A percentile compares a stretch with the other conserved stretches of the same genome.
phyloP scores from a whole-genome alignment of 2,888 invertebrate species.

The Platerodrilus igneus region DNA sequence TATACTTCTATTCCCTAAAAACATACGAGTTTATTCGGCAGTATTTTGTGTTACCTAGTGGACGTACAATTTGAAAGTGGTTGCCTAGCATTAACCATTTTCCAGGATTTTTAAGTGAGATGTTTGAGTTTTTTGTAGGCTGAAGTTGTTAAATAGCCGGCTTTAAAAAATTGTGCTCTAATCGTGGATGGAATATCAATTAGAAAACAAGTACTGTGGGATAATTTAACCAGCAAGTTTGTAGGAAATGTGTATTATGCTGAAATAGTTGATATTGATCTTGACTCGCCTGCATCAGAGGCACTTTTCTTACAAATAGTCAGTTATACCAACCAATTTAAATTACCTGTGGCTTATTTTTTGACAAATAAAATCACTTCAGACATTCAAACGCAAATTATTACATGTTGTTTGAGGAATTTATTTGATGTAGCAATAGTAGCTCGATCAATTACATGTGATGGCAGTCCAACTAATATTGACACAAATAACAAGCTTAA shows the following conservation, averaged over 20 bases:
- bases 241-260: constrained; percentile 13
- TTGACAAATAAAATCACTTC: constrained; percentile 13
- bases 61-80: too few relatives aligned
- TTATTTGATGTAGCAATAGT: constrained; percentile 15
- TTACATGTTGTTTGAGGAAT: constrained; percentile 11
- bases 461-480: constrained; percentile 15
- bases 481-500: constrained; percentile 5
- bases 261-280: constrained; percentile 9
- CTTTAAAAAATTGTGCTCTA: too few relatives aligned
- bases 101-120: too few relatives aligned
- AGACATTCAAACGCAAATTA: constrained; percentile 15
- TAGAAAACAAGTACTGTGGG: too few relatives aligned
- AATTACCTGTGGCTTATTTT: constrained; percentile 18
- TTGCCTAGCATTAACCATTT: too few relatives aligned
- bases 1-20: constrained; percentile 18
- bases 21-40: constrained; percentile 11
- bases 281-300: constrained; percentile 16
- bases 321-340: constrained; percentile 15
- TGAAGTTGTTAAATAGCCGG: too few relatives aligned
- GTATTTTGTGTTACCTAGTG: too few relatives aligned
- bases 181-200: too few relatives aligned
- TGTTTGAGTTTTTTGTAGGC: too few relatives aligned
- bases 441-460: constrained; percentile 15
- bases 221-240: too few relatives aligned
- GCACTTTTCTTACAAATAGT: constrained; percentile 20